Percentiles rank a stretch among this genome's conserved stretches.
These are phyloP conservation scores for Streptopelia turtur DNA, from an alignment of 2,797 vertebrate genomes.

Conservation along the genomic window DNA sequence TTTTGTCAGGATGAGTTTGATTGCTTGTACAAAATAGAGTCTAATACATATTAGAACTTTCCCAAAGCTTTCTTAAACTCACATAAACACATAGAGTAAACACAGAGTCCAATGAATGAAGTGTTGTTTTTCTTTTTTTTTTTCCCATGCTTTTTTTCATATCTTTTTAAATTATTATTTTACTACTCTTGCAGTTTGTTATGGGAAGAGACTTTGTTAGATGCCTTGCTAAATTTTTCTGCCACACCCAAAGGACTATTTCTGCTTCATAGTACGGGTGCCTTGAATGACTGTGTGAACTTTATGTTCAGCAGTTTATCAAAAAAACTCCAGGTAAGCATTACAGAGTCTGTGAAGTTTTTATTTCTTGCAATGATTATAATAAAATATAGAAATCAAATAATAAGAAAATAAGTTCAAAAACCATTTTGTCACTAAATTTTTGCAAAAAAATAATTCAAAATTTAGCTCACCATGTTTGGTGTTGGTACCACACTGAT, in stretches of 20 bases:
- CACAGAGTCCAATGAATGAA: not conserved
- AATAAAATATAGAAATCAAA: not conserved
- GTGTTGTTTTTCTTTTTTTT: not conserved
- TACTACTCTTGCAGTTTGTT: slow-evolving; percentile 77
- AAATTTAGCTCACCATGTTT: not conserved
- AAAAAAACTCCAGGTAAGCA: slow-evolving; percentile 90
- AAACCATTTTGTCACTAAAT: not conserved
- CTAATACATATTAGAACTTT: not conserved
- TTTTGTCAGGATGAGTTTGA: not conserved
- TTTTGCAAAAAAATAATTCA: not conserved
- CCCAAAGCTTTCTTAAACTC: not conserved
- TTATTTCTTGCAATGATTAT: not conserved
- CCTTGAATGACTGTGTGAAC: slow-evolving; percentile 86
- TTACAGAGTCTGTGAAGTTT: not conserved
- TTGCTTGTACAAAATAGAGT: not conserved
- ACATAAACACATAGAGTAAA: not conserved
- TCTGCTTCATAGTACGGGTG: slow-evolving; percentile 90
- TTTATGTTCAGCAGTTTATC: slow-evolving; percentile 91
- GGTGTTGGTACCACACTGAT: not conserved
- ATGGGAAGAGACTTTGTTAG: slow-evolving; percentile 93
- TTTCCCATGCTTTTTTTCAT: not conserved
- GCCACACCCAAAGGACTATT: slow-evolving; percentile 91
- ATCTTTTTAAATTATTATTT: not conserved
- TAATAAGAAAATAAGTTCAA: not conserved
- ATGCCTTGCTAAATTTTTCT: slow-evolving; percentile 92